phyloP scores from a whole-genome alignment of 2,797 vertebrate genomes.

The Alca torda region DNA sequence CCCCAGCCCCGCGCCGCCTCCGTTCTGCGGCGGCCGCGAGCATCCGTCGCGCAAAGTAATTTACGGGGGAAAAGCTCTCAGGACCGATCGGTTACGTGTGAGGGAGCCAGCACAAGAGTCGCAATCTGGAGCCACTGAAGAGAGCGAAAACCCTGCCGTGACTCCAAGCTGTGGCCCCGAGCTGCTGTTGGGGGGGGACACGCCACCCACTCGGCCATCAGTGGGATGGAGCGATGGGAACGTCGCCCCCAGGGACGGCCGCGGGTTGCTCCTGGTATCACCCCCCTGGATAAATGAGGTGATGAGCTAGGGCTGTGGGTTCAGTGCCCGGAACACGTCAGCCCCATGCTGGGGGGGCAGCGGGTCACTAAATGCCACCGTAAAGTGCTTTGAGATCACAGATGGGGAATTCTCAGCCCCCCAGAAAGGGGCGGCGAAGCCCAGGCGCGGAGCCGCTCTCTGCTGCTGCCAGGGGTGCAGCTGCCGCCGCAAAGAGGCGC shows the following conservation, averaged over 20 bases:
- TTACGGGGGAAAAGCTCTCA: slow-evolving; percentile 59
- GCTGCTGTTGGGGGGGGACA: not conserved
- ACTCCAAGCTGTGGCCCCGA: slow-evolving; percentile 5
- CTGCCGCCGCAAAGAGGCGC: rapidly evolving
- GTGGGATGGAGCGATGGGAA: not conserved
- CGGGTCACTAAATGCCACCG: rapidly evolving
- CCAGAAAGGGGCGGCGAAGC: not conserved
- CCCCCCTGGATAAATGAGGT: not conserved
- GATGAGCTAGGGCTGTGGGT: not conserved
- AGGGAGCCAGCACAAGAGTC: slow-evolving; percentile 42
- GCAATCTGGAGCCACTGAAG: slow-evolving; percentile 70
- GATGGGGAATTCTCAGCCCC: not conserved
- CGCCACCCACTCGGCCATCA: rapidly evolving
- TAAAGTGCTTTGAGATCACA: not conserved
- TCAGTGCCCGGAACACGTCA: rapidly evolving
- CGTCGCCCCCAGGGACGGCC: not conserved
- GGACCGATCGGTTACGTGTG: slow-evolving; percentile 68
- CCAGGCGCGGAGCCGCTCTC: not conserved
- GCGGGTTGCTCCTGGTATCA: not conserved
- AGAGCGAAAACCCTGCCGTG: slow-evolving; percentile 36
- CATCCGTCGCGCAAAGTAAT: slow-evolving; percentile 59
- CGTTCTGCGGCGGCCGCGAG: slow-evolving; percentile 38
- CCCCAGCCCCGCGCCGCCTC: slow-evolving; percentile 3
- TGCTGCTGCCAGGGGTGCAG: not conserved
- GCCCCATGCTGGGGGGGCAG: not conserved